Evolutionary conservation across 1,140 invertebrate species (phyloP).

Genomic region (Paralvinella palmiformis): DNA sequence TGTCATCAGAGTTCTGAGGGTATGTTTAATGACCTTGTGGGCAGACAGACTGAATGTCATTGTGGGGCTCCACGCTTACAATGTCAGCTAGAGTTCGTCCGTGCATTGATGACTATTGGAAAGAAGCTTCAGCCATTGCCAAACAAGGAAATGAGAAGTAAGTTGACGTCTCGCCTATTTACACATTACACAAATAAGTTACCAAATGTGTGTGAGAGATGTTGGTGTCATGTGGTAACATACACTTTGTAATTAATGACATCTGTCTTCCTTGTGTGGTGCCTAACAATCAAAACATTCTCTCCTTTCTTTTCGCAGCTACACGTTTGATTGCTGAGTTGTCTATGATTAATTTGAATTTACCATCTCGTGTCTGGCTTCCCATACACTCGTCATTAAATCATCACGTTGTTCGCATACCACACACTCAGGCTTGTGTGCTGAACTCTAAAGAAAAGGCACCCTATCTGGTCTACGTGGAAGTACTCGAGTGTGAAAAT

Average conservation of each 20-base stretch:
- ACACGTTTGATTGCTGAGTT: conserved; percentile 81
- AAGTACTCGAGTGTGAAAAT: conserved; percentile 88
- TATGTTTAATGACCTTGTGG: conserved; percentile 39
- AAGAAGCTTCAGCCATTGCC: conserved; percentile 80
- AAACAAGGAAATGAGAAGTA: conserved; percentile 87
- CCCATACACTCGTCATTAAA: conserved; percentile 66
- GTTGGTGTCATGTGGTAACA: background rate
- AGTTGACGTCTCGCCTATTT: too few relatives aligned
- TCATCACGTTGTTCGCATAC: conserved; percentile 78
- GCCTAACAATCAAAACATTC: background rate
- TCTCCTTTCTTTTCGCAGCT: conserved; percentile 52
- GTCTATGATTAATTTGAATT: conserved; percentile 87
- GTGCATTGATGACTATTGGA: conserved; percentile 81
- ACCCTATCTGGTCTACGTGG: conserved; percentile 95
- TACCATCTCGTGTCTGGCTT: conserved; percentile 95
- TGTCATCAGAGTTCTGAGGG: conserved; percentile 74
- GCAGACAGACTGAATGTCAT: conserved; percentile 35
- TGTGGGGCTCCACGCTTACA: conserved; percentile 66
- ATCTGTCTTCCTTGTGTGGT: too few relatives aligned
- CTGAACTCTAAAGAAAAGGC: conserved; percentile 99
- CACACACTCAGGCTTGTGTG: conserved; percentile 89
- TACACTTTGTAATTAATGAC: background rate
- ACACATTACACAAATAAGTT: too few relatives aligned
- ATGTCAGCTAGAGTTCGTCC: conserved; percentile 79
- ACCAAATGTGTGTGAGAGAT: too few relatives aligned